These are phyloP conservation scores for Unio pictorum DNA, from an alignment of 2,888 invertebrate species.

Conservation along the genomic window DNA sequence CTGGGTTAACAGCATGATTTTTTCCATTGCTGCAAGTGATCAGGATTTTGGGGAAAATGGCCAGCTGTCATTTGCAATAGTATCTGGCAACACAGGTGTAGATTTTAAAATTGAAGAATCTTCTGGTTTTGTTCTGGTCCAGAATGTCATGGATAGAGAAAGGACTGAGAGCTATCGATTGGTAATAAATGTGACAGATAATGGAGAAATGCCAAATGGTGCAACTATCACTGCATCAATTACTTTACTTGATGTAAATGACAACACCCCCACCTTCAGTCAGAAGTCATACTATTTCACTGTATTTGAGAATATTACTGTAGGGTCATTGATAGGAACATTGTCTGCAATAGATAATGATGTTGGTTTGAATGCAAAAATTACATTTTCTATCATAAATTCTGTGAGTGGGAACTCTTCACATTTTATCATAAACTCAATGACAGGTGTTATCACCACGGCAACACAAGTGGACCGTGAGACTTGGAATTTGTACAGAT, in stretches of 20 bases:
- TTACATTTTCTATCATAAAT: not conserved
- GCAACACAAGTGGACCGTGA: not conserved
- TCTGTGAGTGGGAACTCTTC: constrained; percentile 1
- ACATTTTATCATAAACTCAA: constrained; percentile 2
- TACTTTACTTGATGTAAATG: constrained; percentile 21
- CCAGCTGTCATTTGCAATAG: not conserved
- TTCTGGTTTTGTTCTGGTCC: constrained; percentile 28
- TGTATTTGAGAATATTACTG: constrained; percentile 34
- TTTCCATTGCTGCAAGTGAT: constrained; percentile 27
- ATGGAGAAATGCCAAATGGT: not conserved
- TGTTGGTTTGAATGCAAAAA: not conserved
- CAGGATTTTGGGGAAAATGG: constrained; percentile 25
- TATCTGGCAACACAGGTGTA: not conserved
- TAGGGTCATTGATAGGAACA: constrained; percentile 22
- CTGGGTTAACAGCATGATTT: constrained; percentile 21
- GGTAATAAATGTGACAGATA: constrained; percentile 8
- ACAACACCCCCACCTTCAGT: constrained; percentile 36
- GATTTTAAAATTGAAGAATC: constrained; percentile 24
- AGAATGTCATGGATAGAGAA: constrained; percentile 40
- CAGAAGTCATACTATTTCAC: constrained; percentile 25
- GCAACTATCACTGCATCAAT: constrained; percentile 1
- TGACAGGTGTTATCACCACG: not conserved
- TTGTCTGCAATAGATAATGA: constrained; percentile 37
- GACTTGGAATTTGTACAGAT: not conserved
- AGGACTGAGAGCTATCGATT: constrained; percentile 27